Conservation (phyloP, 2,113 vertebrate genomes). For the Craseonycteris thonglongyai region DNA sequence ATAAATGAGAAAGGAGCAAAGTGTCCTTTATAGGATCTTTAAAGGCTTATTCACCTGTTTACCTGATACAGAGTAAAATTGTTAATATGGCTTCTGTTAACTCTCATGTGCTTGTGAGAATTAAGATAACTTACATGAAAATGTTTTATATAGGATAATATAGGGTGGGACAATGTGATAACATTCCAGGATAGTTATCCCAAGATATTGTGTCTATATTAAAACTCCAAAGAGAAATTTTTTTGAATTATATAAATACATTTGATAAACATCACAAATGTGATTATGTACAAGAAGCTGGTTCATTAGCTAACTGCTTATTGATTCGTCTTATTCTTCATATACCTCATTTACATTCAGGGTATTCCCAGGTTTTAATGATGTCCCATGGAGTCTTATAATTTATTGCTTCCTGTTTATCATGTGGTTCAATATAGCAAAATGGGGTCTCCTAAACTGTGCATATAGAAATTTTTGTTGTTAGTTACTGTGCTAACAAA, state of each 20-base stretch:
- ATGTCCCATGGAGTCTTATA: neutral
- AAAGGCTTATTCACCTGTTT: neutral
- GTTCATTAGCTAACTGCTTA: neutral
- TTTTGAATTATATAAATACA: neutral
- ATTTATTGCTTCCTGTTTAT: neutral
- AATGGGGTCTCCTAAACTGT: neutral
- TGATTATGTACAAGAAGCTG: neutral
- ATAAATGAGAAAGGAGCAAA: neutral
- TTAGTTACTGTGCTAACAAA: neutral
- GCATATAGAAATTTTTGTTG: neutral
- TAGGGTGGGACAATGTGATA: neutral
- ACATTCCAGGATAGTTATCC: neutral
- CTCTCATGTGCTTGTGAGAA: neutral
- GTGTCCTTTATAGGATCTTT: neutral
- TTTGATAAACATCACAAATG: neutral
- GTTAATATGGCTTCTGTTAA: neutral
- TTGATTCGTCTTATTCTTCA: neutral
- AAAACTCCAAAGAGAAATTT: neutral
- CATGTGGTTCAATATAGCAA: neutral
- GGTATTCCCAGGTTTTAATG: neutral
- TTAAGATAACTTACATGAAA: neutral
- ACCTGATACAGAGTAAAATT: neutral
- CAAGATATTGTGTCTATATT: neutral
- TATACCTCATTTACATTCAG: neutral
- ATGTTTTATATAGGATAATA: neutral